These are phyloP conservation scores for Leucophenga montana DNA, from an alignment of 2,888 invertebrate genomes.

Conservation along the genomic window DNA sequence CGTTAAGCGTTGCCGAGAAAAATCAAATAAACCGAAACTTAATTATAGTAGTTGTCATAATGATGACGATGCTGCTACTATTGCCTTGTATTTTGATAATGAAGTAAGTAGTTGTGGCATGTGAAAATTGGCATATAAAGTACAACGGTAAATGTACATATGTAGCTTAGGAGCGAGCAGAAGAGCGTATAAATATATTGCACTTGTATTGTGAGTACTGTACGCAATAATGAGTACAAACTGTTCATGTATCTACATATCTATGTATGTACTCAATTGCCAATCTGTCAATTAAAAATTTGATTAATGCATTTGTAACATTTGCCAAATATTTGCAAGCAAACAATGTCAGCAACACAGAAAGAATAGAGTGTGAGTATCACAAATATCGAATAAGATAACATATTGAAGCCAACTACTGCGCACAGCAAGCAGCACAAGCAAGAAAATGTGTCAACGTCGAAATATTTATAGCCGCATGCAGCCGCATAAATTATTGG, in stretches of 20 bases:
- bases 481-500: no score
- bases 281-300: slow-evolving; percentile 13
- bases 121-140: no score
- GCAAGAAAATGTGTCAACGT: not conserved
- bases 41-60: not conserved
- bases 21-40: not conserved
- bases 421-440: not conserved
- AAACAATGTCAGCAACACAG: not conserved
- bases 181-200: no score
- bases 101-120: not conserved
- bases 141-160: no score
- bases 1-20: slow-evolving; percentile 2
- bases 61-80: not conserved
- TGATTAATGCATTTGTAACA: not conserved
- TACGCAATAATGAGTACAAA: no score
- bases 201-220: no score
- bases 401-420: no score
- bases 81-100: not conserved
- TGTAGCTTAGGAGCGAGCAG: no score
- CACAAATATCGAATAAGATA: not conserved
- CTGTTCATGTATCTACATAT: no score
- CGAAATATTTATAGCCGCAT: not conserved
- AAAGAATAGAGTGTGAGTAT: not conserved
- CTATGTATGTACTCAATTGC: no score
- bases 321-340: slow-evolving; percentile 4